Conservation (phyloP, 2,113 vertebrate genomes). For the Gallinago jamesoni region DNA sequence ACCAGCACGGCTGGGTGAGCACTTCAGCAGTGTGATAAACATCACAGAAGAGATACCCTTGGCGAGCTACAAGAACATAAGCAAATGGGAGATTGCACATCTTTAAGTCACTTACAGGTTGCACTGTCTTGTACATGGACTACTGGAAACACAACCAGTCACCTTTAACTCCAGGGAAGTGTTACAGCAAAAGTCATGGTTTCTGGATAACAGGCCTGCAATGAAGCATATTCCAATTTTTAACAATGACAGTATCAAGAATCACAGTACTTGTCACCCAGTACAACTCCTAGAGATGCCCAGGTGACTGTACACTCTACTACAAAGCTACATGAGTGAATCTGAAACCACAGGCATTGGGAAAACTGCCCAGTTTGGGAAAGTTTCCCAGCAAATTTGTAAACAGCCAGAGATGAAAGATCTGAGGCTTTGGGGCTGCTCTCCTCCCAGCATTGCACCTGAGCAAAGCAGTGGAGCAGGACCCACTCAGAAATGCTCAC, state of each 20-base stretch:
- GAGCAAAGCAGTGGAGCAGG: slow-evolving; percentile 19
- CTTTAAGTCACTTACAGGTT: not conserved
- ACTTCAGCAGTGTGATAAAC: not conserved
- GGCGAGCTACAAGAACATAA: not conserved
- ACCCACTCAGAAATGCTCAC: not conserved
- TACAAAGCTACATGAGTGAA: not conserved
- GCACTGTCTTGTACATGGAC: accelerated
- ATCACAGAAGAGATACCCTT: not conserved
- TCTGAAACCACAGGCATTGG: not conserved
- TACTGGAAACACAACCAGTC: not conserved
- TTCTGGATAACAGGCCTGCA: not conserved
- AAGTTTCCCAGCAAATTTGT: not conserved
- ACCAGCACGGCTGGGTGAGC: accelerated
- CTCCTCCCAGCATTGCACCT: not conserved
- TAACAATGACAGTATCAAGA: not conserved
- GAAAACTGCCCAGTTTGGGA: not conserved
- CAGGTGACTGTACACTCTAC: not conserved
- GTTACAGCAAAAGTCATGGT: not conserved
- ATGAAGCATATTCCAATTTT: not conserved
- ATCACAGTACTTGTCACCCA: accelerated
- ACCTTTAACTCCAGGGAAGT: not conserved
- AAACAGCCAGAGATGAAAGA: not conserved
- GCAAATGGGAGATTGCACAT: not conserved
- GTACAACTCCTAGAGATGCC: not conserved
- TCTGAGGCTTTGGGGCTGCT: not conserved